Evolutionary conservation across 2,797 vertebrate species (phyloP), one percentile per base, ranked within the genome.

Genomic region (Spea hammondii): DNA sequence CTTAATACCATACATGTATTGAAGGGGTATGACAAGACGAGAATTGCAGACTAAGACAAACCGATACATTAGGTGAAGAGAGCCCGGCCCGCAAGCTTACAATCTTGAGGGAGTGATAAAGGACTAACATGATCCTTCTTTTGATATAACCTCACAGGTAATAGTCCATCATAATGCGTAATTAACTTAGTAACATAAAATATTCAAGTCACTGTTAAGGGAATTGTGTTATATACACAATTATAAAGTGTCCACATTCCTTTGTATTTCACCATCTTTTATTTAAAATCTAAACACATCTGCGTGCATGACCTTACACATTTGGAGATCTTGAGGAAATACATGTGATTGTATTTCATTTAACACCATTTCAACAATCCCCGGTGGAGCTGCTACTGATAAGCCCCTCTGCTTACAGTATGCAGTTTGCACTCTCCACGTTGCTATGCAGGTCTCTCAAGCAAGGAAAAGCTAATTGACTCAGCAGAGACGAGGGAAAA

Each of bases 401-500:
- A 49, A 60, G 79, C 70, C 55, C 72, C 65, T 74, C 32, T 49
- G 59, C 59, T 64, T 32, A 54, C 72, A 74, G 59, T 46, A 44
- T 62, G 64, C 47, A 49, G 48, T 77, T 69, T 74, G 79, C 48
- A 70, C 74, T 77, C 60, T 50, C 62, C 64, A 60, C 55, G 50
- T 77, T 82, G 49, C 70, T 67, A 82, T 82, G 64, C 74, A 62
- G 74, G 70, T 72, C 79, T 82, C 65, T 82, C 69, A 82, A 82
- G 79, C 79, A 77, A 81, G 70, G 70, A 82, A 82, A 82, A 82
- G 79, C 70, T 66, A 65, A 82, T 77, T 82, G 79, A 82, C 70
- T 82, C 70, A 66, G 55, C 72, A 62, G 64, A 77, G 70, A 69
- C 59, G 48, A 62, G 69, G 74, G 5, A 62, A 62, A 69, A 77